Evolutionary conservation across 2,888 invertebrate species (phyloP).

Genomic region (Napeogenes sylphis): DNA sequence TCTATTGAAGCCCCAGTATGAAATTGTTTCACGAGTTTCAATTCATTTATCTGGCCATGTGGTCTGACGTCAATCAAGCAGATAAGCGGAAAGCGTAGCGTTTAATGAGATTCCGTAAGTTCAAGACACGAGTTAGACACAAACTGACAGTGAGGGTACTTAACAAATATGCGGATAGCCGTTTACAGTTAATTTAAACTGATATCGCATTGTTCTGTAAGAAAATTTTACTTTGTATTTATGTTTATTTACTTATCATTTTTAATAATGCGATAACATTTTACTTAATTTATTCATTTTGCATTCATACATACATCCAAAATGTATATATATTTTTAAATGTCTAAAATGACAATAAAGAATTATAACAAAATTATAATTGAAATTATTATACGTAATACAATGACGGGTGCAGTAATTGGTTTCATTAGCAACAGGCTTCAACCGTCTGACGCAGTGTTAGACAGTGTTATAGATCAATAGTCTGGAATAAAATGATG

Average conservation of each 20-base stretch:
- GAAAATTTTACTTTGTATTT: neutral
- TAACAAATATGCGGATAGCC: conserved; percentile 9
- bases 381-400: neutral
- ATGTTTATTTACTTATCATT: neutral
- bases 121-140: conserved; percentile 15
- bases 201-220: neutral
- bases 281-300: too few relatives aligned
- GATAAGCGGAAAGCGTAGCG: conserved; percentile 20
- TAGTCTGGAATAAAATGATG: neutral
- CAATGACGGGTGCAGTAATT: conserved; percentile 6
- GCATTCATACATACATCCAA: too few relatives aligned
- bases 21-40: conserved; percentile 1
- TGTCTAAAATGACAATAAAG: too few relatives aligned
- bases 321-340: too few relatives aligned
- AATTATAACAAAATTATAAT: neutral
- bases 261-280: neutral
- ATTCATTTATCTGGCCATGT: conserved; percentile 16
- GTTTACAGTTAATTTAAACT: neutral
- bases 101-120: conserved; percentile 27
- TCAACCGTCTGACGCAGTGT: conserved; percentile 2
- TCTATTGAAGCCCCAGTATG: neutral
- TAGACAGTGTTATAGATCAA: neutral
- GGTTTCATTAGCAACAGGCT: conserved; percentile 8
- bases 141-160: conserved; percentile 17
- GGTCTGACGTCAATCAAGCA: conserved; percentile 20